A percentile compares a stretch with the other conserved stretches of the same genome.
These are phyloP conservation scores for Paralvinella palmiformis DNA, from an alignment of 1,140 invertebrate species.

Conservation along the genomic window DNA sequence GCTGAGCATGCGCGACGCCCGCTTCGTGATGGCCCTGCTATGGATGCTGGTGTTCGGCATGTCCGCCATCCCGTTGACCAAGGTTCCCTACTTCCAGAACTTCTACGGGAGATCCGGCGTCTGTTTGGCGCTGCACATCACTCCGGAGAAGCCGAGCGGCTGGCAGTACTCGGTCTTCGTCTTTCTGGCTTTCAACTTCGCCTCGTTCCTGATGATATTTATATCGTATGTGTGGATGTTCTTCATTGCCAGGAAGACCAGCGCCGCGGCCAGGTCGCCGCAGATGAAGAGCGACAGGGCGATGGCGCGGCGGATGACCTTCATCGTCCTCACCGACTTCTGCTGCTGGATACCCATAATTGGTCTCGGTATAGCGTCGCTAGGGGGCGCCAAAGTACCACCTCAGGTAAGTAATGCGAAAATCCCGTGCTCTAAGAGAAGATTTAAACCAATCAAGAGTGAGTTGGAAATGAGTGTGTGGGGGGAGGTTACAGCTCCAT, in stretches of 20 bases:
- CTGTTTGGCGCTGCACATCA: slow-evolving; percentile 58
- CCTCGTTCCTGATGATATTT: slow-evolving; percentile 55
- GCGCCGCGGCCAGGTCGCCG: slow-evolving; percentile 38
- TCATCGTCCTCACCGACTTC: slow-evolving; percentile 58
- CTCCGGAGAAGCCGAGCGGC: slow-evolving; percentile 53
- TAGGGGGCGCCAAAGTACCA: slow-evolving; percentile 51
- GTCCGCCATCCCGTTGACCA: slow-evolving; percentile 51
- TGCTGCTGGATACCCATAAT: slow-evolving; percentile 58
- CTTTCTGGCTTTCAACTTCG: slow-evolving; percentile 55
- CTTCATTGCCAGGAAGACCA: slow-evolving; percentile 52
- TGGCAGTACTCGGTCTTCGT: slow-evolving; percentile 60
- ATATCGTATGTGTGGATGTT: slow-evolving; percentile 59
- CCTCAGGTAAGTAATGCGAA: slow-evolving; percentile 44
- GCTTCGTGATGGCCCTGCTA: slow-evolving; percentile 50
- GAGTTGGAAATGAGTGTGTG: neutral
- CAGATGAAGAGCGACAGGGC: slow-evolving; percentile 48
- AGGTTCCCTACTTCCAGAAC: slow-evolving; percentile 52
- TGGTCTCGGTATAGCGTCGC: slow-evolving; percentile 51
- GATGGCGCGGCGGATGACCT: slow-evolving; percentile 56
- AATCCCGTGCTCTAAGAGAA: neutral
- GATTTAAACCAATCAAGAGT: neutral
- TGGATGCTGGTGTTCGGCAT: slow-evolving; percentile 52
- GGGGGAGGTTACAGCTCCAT: neutral
- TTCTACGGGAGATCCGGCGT: slow-evolving; percentile 60
- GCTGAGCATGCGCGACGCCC: slow-evolving; percentile 47